These are phyloP conservation scores for Ceratosolen fusciceps DNA, from an alignment of 1,140 invertebrate species.

Conservation along the genomic window DNA sequence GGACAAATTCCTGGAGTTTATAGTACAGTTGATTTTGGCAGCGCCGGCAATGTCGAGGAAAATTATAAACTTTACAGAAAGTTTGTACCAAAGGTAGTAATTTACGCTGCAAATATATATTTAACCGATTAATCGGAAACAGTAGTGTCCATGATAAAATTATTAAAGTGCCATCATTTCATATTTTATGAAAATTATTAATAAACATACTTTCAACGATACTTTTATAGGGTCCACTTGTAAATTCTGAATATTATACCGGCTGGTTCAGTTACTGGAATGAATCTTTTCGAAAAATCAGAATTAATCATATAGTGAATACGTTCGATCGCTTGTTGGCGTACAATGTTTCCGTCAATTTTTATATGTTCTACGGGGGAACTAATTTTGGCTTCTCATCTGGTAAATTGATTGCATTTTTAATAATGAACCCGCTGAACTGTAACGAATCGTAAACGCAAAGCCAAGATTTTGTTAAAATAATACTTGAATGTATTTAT, in stretches of 20 bases:
- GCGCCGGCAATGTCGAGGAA: slow-evolving; percentile 61
- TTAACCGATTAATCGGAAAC: too few species aligned
- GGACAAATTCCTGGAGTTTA: slow-evolving; percentile 79
- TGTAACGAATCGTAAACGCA: too few species aligned
- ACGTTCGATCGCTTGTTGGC: slow-evolving; percentile 78
- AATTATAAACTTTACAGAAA: slow-evolving; percentile 71
- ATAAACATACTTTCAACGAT: too few species aligned
- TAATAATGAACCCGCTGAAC: background rate
- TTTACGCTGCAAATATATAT: too few species aligned
- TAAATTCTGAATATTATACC: slow-evolving; percentile 93
- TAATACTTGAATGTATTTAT: too few species aligned
- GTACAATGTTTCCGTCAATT: slow-evolving; percentile 81
- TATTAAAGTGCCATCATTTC: too few species aligned
- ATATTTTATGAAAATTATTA: too few species aligned
- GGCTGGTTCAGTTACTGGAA: slow-evolving; percentile 91
- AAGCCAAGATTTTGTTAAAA: too few species aligned
- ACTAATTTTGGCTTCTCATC: slow-evolving; percentile 82
- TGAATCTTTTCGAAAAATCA: slow-evolving; percentile 74
- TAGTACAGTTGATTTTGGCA: slow-evolving; percentile 84
- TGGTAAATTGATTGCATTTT: slow-evolving; percentile 63
- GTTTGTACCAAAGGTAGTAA: slow-evolving; percentile 72
- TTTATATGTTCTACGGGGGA: slow-evolving; percentile 85
- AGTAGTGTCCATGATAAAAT: too few species aligned
- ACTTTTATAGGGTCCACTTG: slow-evolving; percentile 77
- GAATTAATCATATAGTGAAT: slow-evolving; percentile 70